Evolutionary conservation across 2,888 invertebrate species (phyloP), one percentile per base, ranked within the genome.

Genomic region (Quadriops clusia): DNA sequence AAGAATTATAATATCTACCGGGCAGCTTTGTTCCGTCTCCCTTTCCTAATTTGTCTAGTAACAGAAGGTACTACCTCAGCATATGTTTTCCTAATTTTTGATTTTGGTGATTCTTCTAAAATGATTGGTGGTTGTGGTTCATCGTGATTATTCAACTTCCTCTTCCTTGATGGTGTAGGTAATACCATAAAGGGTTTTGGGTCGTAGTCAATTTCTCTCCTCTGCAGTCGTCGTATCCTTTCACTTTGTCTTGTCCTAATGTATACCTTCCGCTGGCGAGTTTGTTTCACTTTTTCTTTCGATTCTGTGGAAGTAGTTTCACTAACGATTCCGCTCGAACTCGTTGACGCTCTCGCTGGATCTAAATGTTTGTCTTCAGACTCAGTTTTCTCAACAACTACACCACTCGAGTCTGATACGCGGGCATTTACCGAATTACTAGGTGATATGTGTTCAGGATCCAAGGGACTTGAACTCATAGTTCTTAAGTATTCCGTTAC

Each of bases 401-500:
- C 32, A 36, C 35, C 17, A 29, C 26, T 39, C 14, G 46, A 39
- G 38, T 42, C 39, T 11, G 45, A 46, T 8, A 34, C 38, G 23
- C 46, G 38, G 5, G 40, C 36, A 23, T 37, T 40, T 23, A 34
- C 35, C 8, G 44, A 34, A 9, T 30, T 29, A 24, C 34, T 30
- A 6, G 47, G 40, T n/a, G 46, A 44, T 22, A 37, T 31, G 20
- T 36, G 38, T 23, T 42, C 42, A 3, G 45, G 45, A 31, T 46
- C 39, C 13, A 47, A 27, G 4, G 50, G 50, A 38, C 46, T 49
- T 7, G 48, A 40, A 39, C 48, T 52, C 46, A 65, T 54, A 35
- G 62, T 64, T 14, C 62, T 56, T 32, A 67, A 49, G 47, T 66
- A 67, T 43, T 65, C 66, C 35, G 59, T 60, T 23, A 67, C 65